phyloP scores from a whole-genome alignment of 2,888 invertebrate species.

The Dichetophora obliterata region DNA sequence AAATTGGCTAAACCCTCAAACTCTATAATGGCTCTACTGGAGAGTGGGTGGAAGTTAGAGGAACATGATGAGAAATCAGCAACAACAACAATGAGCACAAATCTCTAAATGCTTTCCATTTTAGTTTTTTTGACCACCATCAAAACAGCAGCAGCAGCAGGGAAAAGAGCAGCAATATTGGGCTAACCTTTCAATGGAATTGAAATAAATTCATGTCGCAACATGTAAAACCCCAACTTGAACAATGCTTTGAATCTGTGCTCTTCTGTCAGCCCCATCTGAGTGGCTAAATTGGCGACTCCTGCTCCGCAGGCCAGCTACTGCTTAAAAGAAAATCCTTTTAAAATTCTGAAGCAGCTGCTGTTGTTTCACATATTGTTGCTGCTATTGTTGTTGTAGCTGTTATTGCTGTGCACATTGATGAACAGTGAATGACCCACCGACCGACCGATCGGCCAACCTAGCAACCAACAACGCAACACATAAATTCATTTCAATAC shows the following conservation, averaged over 20 bases:
- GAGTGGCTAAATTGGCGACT: constrained; percentile 44
- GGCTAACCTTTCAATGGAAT: background rate
- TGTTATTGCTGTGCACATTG: constrained; percentile 6
- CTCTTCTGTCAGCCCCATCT: constrained; percentile 53
- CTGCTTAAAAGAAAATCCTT: constrained; percentile 51
- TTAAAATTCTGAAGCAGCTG: constrained; percentile 37
- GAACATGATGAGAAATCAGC: background rate
- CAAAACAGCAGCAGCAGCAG: too few relatives aligned
- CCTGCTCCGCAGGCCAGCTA: constrained; percentile 47
- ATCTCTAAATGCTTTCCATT: background rate
- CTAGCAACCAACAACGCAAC: background rate
- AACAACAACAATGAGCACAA: background rate
- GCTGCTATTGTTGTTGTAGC: background rate
- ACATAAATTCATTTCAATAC: background rate
- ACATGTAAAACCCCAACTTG: background rate
- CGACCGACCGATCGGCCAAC: background rate
- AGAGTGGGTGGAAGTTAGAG: background rate
- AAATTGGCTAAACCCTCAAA: constrained; percentile 48
- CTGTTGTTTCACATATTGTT: constrained; percentile 30
- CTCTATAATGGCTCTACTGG: background rate
- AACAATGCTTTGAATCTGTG: constrained; percentile 56
- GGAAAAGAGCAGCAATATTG: background rate
- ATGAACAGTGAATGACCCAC: background rate
- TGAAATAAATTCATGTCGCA: constrained; percentile 1
- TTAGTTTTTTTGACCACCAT: too few relatives aligned